Evolutionary conservation across 2,888 invertebrate species (phyloP).

Genomic region (Pharmacophagus antenor): DNA sequence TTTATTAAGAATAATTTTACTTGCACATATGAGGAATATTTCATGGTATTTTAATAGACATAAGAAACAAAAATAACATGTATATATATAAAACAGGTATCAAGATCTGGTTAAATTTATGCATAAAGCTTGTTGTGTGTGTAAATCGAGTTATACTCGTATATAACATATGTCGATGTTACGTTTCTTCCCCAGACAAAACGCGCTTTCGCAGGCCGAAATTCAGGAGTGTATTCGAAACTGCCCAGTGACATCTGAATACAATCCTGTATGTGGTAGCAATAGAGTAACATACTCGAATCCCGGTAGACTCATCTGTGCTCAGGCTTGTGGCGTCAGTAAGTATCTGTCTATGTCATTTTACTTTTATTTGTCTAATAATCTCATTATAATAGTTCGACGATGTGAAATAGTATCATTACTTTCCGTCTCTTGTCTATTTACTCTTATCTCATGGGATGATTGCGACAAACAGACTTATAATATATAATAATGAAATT

Average conservation of each 20-base stretch:
- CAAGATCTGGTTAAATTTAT: background rate
- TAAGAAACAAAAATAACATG: too few relatives aligned
- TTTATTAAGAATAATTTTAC: background rate
- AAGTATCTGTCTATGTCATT: too few relatives aligned
- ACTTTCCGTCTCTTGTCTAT: too few relatives aligned
- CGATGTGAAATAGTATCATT: too few relatives aligned
- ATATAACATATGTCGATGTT: background rate
- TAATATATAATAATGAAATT: too few relatives aligned
- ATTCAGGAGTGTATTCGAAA: conserved; percentile 36
- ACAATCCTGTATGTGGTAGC: conserved; percentile 70
- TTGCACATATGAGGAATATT: background rate
- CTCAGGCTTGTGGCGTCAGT: conserved; percentile 65
- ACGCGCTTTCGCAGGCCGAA: background rate
- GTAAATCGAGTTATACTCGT: too few relatives aligned
- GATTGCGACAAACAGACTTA: too few relatives aligned
- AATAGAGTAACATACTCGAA: conserved; percentile 64
- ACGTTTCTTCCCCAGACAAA: conserved; percentile 12
- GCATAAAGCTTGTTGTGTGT: background rate
- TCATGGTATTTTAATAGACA: too few relatives aligned
- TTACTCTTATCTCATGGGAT: too few relatives aligned
- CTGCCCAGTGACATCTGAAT: conserved; percentile 51
- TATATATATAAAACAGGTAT: background rate
- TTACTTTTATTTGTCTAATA: too few relatives aligned
- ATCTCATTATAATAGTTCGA: too few relatives aligned
- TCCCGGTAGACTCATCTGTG: conserved; percentile 59